Conservation (phyloP, 1,140 invertebrate species). For the Zaprionus capensis region DNA sequence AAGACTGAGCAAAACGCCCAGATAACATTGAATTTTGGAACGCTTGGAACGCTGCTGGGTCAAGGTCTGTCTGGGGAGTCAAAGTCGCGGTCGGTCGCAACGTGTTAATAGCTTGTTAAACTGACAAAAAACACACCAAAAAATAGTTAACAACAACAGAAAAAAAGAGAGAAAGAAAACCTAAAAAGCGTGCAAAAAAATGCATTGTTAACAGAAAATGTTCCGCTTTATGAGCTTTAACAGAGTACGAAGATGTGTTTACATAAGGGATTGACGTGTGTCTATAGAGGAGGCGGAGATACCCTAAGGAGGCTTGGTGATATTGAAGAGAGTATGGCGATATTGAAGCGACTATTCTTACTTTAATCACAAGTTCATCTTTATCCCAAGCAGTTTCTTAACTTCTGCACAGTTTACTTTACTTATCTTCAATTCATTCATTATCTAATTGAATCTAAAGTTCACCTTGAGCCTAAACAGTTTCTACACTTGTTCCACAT, state of each 20-base stretch:
- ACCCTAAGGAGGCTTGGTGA: conserved; percentile 16
- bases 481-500: background rate
- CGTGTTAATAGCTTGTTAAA: conserved; percentile 70
- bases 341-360: background rate
- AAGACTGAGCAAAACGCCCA: conserved; percentile 24
- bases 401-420: no score
- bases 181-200: conserved; percentile 61
- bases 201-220: conserved; percentile 51
- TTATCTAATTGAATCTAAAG: background rate
- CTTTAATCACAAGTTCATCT: background rate
- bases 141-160: conserved; percentile 20
- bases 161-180: conserved; percentile 29
- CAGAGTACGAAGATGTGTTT: conserved; percentile 48
- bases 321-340: no score
- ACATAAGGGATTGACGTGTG: conserved; percentile 4
- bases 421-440: no score
- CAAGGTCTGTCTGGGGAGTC: conserved; percentile 52
- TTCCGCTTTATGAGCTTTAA: conserved; percentile 64
- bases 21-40: conserved; percentile 27
- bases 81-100: conserved; percentile 33
- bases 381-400: no score
- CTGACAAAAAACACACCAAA: conserved; percentile 18
- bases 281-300: background rate
- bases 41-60: conserved; percentile 41
- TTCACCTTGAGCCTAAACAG: background rate